Base-by-base conservation (phyloP, 2,113 vertebrate genomes). In the Chaetodon trifascialis region DNA sequence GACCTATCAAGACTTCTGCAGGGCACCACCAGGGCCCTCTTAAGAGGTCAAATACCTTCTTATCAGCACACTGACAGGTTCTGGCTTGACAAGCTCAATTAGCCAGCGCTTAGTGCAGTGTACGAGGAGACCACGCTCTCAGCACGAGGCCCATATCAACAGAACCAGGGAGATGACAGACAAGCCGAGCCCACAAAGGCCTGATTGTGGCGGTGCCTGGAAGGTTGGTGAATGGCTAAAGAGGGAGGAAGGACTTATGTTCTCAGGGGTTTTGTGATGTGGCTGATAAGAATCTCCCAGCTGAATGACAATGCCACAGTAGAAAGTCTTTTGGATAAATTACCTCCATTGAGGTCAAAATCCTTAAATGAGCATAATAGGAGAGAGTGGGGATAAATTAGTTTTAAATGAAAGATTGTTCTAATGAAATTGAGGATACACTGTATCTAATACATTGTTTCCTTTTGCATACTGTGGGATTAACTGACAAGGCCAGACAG, bases 51-150 rank as follows among this genome's bases (percentile, higher is more conserved):
- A 92, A 93, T 93, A 93, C 75, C 87, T 90, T 85, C 93, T 95
- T 95, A 95, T 95, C 95, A 92, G 92, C 89, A 86, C 87, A 67
- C 89, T 74, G 88, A 89, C 94, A 93, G 91, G 92, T 94, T 92
- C 86, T 88, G 83, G 76, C 85, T 92, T 82, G 89, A 94, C 93
- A 91, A 88, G 94, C 93, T 94, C 95, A 95, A 95, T 95, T 95
- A 96, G 93, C 88, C 88, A 79, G 83, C 84, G 67, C 85, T 95
- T 94, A 91, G 87, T 76, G 86, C 82, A 65, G 84, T 85, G 90
- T 89, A 93, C 60, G 83, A 91, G 81, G 80, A 52, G 83, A 78
- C 72, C 80, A 78, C 73, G 81, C 87, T 93, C 91, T 89, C 87
- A 89, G 90, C 92, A 90, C 86, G 79, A 90, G 92, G 84, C 82